Percentiles rank a stretch among this genome's conserved stretches.
Conservation (phyloP, 2,797 vertebrate genomes). For the Notoglanidium macrostoma region DNA sequence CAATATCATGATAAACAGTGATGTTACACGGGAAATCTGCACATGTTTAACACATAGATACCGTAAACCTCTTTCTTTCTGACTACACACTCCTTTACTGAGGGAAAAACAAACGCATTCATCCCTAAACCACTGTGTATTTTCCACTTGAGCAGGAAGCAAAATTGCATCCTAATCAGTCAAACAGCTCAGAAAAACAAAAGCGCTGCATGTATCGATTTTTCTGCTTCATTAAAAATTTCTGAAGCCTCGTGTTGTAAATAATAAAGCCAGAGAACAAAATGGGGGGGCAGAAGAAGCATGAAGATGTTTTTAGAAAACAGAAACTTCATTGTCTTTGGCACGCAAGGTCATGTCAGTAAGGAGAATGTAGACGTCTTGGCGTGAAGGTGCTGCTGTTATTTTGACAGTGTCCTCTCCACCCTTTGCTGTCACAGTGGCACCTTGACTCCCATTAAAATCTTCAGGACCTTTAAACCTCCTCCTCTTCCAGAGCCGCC, state of each 20-base stretch:
- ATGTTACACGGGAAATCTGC: background rate
- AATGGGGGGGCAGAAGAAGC: slow-evolving; percentile 15
- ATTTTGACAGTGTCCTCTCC: slow-evolving; percentile 63
- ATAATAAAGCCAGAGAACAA: slow-evolving; percentile 48
- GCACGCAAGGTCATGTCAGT: slow-evolving; percentile 66
- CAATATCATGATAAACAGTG: background rate
- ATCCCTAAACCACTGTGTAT: slow-evolving; percentile 17
- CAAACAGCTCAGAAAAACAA: slow-evolving; percentile 55
- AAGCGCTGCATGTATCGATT: slow-evolving; percentile 48
- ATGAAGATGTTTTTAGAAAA: slow-evolving; percentile 33
- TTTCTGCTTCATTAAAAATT: slow-evolving; percentile 59
- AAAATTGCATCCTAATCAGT: slow-evolving; percentile 49
- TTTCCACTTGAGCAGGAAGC: slow-evolving; percentile 48
- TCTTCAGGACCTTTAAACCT: slow-evolving; percentile 54
- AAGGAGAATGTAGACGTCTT: slow-evolving; percentile 62
- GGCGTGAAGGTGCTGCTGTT: slow-evolving; percentile 44
- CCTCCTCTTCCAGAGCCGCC: slow-evolving; percentile 62
- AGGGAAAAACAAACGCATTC: background rate
- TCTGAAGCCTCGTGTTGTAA: slow-evolving; percentile 51
- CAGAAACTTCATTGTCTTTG: slow-evolving; percentile 51
- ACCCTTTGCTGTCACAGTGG: slow-evolving; percentile 64
- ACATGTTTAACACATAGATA: background rate
- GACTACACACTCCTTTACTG: background rate
- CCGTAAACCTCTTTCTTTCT: background rate
- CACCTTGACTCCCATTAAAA: slow-evolving; percentile 59